Base-by-base conservation (phyloP, 2,797 vertebrate species). In the Anisognathus igniventris region DNA sequence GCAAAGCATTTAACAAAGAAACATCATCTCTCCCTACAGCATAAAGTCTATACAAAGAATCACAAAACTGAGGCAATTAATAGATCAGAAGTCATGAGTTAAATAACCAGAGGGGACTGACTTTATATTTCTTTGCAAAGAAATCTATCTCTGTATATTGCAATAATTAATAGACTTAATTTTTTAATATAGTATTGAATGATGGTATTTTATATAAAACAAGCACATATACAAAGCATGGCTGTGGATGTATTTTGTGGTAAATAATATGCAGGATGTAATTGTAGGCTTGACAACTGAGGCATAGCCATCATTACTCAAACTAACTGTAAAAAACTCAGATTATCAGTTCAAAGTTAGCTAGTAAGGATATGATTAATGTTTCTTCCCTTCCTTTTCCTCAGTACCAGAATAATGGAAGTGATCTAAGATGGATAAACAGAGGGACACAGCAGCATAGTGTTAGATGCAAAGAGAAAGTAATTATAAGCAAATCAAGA, bases 1-100 rank as follows among this genome's bases (percentile, higher is more conserved):
- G 82, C 80, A 96, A 92, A 93, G 72, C 78, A 86, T 84, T 96
- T 97, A 93, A 95, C 82, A 96, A 95, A 95, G 68, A 88, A 94
- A 94, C 80, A 89, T 94, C 73, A 78, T 96, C 72, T 95, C 80
- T 96, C 70, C 95, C 80, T 95, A 24, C 57, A 90, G 23, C 72
- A 25, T 88, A 42, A 90, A 88, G 57, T 62, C 57, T 88, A 30
- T 64, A 68, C 78, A 88, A 85, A 96, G 86, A 91, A 92, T 78
- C 84, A 91, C 57, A 86, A 60, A 90, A 71, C 47, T 61, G 80
- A 91, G 56, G 56, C 83, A 94, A 58, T 86, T 93, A 86, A 80
- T 87, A 72, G 74, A 54, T 89, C 78, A 48, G 78, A 89, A 72
- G 93, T 82, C 73, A 67, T 57, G 30, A 85, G 78, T 77, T 88